phyloP scores from a whole-genome alignment of 1,140 invertebrate species.

The Penaeus vannamei region DNA sequence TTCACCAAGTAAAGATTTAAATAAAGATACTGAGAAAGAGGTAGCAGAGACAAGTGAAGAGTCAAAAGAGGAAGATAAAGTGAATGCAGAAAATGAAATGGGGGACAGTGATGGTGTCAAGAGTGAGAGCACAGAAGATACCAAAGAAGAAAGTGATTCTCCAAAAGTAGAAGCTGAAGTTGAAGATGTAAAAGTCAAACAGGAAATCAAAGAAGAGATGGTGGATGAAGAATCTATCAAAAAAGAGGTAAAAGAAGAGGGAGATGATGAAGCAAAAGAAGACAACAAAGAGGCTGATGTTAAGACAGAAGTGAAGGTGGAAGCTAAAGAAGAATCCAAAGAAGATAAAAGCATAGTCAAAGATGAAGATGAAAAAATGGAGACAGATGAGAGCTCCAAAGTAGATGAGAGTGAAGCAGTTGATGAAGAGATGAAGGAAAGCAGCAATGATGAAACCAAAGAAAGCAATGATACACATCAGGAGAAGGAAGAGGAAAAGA shows the following conservation, averaged over 20 bases:
- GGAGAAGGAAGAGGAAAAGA: background rate
- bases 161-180: slow-evolving; percentile 26
- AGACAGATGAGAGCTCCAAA: too few species aligned
- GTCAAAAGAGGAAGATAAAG: slow-evolving; percentile 47
- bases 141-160: background rate
- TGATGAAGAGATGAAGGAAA: background rate
- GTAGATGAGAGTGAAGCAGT: background rate
- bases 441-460: background rate
- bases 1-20: too few species aligned
- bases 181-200: slow-evolving; percentile 1
- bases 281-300: background rate
- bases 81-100: background rate
- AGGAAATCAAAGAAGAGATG: slow-evolving; percentile 20
- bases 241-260: slow-evolving; percentile 18
- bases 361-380: background rate
- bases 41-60: slow-evolving; percentile 28
- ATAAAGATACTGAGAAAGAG: slow-evolving; percentile 43
- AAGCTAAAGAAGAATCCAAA: background rate
- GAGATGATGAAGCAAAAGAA: background rate
- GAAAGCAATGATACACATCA: background rate
- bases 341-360: background rate
- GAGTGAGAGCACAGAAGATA: too few species aligned
- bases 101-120: background rate
- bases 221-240: background rate
- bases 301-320: background rate